Evolutionary conservation across 2,888 invertebrate species (phyloP).

Genomic region (Pachycephus smyrnensis): DNA sequence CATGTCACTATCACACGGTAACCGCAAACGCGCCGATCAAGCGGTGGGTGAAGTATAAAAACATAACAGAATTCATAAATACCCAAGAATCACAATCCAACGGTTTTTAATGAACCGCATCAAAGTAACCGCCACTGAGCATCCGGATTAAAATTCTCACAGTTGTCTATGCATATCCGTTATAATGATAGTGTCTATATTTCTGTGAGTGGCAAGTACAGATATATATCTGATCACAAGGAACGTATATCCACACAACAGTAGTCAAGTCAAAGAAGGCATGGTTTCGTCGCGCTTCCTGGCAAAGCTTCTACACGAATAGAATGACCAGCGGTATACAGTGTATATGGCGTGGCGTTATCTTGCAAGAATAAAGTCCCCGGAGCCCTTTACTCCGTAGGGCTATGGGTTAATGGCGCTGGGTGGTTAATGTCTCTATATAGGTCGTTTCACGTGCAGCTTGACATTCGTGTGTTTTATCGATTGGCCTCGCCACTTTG

Average conservation of each 20-base stretch:
- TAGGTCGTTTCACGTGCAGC: not conserved
- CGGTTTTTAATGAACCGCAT: not conserved
- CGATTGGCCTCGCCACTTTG: not conserved
- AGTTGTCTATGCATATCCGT: not conserved
- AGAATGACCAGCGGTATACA: not conserved
- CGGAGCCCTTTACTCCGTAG: not conserved
- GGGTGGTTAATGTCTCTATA: not conserved
- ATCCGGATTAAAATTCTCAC: not conserved
- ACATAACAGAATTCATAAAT: not conserved
- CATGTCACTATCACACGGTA: not conserved
- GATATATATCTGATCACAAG: not conserved
- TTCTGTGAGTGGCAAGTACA: not conserved
- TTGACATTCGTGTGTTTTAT: not conserved
- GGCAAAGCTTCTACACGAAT: not conserved
- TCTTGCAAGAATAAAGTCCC: not conserved
- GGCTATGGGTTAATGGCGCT: not conserved
- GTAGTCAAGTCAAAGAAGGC: not conserved
- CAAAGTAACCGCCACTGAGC: not conserved
- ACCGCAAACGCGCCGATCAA: not conserved
- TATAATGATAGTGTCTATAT: not conserved
- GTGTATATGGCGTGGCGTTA: not conserved
- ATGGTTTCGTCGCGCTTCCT: not conserved
- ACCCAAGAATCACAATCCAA: not conserved
- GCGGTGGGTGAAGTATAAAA: not conserved
- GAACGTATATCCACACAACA: not conserved